A percentile compares a stretch with the other conserved stretches of the same genome.
phyloP scores from a whole-genome alignment of 1,140 invertebrate species.

The Oreohelix idahoensis region DNA sequence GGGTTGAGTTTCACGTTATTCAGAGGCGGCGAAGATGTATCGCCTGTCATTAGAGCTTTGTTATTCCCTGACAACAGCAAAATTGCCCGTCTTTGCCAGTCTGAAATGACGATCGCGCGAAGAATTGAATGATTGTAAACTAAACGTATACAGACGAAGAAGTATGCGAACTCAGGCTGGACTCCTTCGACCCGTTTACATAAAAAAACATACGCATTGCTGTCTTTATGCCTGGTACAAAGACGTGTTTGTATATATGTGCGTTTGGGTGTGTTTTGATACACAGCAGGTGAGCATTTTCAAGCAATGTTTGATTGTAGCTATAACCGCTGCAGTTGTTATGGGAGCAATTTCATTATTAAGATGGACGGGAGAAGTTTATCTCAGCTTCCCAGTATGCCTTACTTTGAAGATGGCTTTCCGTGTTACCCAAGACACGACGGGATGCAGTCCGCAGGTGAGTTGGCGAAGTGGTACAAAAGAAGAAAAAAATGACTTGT shows the following conservation, averaged over 20 bases:
- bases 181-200: not conserved
- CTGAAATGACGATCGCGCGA: not conserved
- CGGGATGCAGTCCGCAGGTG: too few relatives aligned
- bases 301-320: not conserved
- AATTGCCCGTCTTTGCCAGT: not conserved
- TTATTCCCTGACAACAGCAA: not conserved
- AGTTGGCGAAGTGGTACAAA: too few relatives aligned
- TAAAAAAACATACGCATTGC: not conserved
- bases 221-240: not conserved
- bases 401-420: too few relatives aligned
- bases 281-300: not conserved
- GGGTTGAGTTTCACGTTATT: not conserved
- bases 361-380: not conserved
- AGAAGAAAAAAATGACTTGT: too few relatives aligned
- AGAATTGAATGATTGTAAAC: not conserved
- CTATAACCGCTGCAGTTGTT: not conserved
- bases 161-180: not conserved
- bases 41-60: not conserved
- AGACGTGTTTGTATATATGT: not conserved
- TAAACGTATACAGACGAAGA: not conserved
- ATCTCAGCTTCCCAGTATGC: not conserved
- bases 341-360: not conserved
- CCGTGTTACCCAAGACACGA: too few relatives aligned
- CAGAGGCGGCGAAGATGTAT: not conserved
- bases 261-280: conserved; percentile 2